Base-by-base conservation (phyloP, 2,797 vertebrate species). In the Phrynocephalus vlangalii region DNA sequence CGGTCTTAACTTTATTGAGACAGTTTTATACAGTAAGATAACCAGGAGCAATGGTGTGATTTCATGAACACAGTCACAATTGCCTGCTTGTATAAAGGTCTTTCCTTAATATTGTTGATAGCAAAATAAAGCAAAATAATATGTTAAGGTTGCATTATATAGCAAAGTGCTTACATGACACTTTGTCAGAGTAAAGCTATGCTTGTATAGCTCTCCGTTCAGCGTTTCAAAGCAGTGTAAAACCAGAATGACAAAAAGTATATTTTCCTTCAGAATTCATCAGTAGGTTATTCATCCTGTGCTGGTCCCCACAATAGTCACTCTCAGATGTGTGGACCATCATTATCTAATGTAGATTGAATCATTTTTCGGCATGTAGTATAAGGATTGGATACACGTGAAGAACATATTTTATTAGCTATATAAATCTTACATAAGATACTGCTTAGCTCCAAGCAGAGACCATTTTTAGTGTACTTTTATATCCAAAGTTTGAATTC, bases 41-140 rank as follows among this genome's bases (percentile, higher is more conserved):
- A 50, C 71, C 28, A 52, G 84, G 44, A 70, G 48, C 22, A 85
- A 28, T 33, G 80, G 71, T 13, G 18, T 50, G 38, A 67, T 76
- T 82, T 87, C 86, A 82, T 76, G 71, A 87, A 50, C 33, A 50
- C 28, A 50, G 33, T 22, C 28, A 66, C 52, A 80, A n/a, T 28
- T 63, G 26, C 38, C 77, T 86, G 28, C 72, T 81, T 81, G 85
- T 56, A 26, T 81, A 44, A 66, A 73, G 33, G 26, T 33, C 6
- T 76, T 9, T 67, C 33, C 38, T 82, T 75, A 28, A 73, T 82
- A 73, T 76, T 66, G 20, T 26, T 76, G 81, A 67, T 38, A 18
- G 79, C 44, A 87, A 82, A 71, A 66, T 87, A 75, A 75, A 87
- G 70, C 71, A 86, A 73, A 72, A 72, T 20, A 80, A 86, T 52